These are phyloP conservation scores for Clarias magur DNA, from an alignment of 2,113 vertebrate species.

Conservation along the genomic window DNA sequence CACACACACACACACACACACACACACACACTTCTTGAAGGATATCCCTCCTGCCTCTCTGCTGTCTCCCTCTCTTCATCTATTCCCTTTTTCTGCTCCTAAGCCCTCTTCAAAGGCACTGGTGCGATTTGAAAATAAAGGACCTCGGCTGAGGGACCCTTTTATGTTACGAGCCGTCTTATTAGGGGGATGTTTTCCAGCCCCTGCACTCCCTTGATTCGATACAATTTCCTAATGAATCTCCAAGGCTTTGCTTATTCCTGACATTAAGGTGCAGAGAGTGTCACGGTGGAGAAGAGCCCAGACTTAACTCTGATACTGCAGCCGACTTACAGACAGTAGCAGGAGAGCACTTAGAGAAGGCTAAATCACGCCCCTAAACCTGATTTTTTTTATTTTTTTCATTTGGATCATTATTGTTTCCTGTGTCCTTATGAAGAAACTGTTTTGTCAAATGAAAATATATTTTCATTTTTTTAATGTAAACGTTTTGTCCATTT, in stretches of 20 bases:
- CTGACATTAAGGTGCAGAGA: constrained; percentile 46
- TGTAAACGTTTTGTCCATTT: constrained; percentile 20
- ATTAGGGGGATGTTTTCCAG: constrained; percentile 54
- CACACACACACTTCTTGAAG: constrained; percentile 49
- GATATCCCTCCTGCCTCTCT: constrained; percentile 49
- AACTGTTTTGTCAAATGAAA: neutral
- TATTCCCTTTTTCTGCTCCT: constrained; percentile 44
- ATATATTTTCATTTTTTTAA: neutral
- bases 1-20: neutral
- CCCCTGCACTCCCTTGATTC: constrained; percentile 54
- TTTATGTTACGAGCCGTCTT: constrained; percentile 55
- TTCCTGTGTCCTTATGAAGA: constrained; percentile 4
- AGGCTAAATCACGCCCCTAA: constrained; percentile 31
- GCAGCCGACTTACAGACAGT: neutral
- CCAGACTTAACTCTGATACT: constrained; percentile 33
- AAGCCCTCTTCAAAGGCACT: constrained; percentile 61
- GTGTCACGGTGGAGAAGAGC: constrained; percentile 28
- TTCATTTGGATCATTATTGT: constrained; percentile 1
- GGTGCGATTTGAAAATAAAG: constrained; percentile 51
- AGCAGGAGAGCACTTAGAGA: constrained; percentile 8
- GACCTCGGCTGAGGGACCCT: constrained; percentile 53
- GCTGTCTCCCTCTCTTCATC: constrained; percentile 40
- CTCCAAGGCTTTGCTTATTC: constrained; percentile 46
- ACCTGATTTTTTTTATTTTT: neutral
- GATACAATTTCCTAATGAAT: constrained; percentile 57